Evolutionary conservation across 2,113 vertebrate genomes (phyloP).

Genomic region (Gobius niger): DNA sequence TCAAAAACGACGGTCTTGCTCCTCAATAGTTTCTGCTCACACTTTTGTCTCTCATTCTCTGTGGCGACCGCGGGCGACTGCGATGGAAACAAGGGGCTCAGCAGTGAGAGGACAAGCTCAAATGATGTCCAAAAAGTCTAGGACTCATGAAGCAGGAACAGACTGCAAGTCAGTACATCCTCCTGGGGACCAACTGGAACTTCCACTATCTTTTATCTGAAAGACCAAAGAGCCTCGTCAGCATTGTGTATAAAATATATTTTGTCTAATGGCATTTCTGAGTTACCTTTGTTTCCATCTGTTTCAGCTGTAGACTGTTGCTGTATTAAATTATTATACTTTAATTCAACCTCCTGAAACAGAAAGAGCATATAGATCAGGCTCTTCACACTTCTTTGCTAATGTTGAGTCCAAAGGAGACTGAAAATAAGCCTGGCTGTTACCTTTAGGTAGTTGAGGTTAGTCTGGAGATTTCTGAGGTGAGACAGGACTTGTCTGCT

Average conservation of each 20-base stretch:
- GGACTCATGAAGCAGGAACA: constrained; percentile 57
- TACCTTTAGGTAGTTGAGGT: constrained; percentile 83
- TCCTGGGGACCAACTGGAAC: constrained; percentile 55
- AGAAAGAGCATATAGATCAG: constrained; percentile 10
- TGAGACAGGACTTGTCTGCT: constrained; percentile 86
- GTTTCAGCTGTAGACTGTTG: constrained; percentile 80
- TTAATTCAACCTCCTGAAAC: constrained; percentile 88
- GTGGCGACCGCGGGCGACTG: constrained; percentile 37
- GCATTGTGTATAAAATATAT: not conserved
- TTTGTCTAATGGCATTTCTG: not conserved
- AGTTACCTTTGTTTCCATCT: constrained; percentile 85
- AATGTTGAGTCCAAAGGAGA: not conserved
- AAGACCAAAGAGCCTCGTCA: constrained; percentile 5
- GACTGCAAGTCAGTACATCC: constrained; percentile 44
- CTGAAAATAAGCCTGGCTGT: not conserved
- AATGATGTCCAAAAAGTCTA: constrained; percentile 66
- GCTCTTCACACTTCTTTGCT: not conserved
- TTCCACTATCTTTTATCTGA: constrained; percentile 77
- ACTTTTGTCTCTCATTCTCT: constrained; percentile 59
- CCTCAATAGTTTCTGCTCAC: constrained; percentile 49
- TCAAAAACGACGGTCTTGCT: constrained; percentile 45
- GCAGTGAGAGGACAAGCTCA: constrained; percentile 74
- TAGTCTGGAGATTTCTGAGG: constrained; percentile 86
- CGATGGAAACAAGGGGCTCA: constrained; percentile 47
- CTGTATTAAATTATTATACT: constrained; percentile 83